Evolutionary conservation across 2,113 vertebrate genomes (phyloP).

Genomic region (Prochilodus magdalenae): DNA sequence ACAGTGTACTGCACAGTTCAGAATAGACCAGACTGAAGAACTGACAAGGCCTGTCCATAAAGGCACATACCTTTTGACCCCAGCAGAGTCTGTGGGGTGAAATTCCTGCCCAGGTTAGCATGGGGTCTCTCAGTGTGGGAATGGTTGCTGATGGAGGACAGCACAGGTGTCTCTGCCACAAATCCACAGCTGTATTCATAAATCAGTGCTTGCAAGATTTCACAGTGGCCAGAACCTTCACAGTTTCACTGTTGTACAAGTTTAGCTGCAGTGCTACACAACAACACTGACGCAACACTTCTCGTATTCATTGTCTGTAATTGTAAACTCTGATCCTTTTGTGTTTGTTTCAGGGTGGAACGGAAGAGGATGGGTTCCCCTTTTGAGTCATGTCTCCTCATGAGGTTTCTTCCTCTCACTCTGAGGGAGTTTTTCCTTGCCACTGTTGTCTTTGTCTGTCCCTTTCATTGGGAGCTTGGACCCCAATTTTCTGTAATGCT

Average conservation of each 20-base stretch:
- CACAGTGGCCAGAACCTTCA: conserved; percentile 1
- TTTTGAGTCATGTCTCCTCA: too few relatives aligned
- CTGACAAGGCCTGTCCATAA: conserved; percentile 36
- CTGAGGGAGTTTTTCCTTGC: too few relatives aligned
- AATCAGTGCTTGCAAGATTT: conserved; percentile 65
- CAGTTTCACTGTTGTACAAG: not conserved
- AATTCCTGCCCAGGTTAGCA: conserved; percentile 71
- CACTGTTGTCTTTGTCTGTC: too few relatives aligned
- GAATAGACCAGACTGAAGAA: not conserved
- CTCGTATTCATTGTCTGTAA: too few relatives aligned
- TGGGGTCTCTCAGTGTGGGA: conserved; percentile 59
- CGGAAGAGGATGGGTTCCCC: too few relatives aligned
- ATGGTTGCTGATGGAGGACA: conserved; percentile 63
- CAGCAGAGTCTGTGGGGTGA: conserved; percentile 49
- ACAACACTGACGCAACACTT: too few relatives aligned
- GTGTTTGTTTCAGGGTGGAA: too few relatives aligned
- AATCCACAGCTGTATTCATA: conserved; percentile 69
- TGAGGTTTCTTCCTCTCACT: too few relatives aligned
- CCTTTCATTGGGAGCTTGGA: too few relatives aligned
- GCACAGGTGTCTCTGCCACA: conserved; percentile 71
- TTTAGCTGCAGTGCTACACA: conserved; percentile 27
- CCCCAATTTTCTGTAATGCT: too few relatives aligned
- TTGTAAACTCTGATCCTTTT: too few relatives aligned
- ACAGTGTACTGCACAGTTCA: not conserved
- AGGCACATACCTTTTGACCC: conserved; percentile 53